Base-by-base conservation (phyloP, 2,113 vertebrate genomes). In the Takifugu bimaculatus region DNA sequence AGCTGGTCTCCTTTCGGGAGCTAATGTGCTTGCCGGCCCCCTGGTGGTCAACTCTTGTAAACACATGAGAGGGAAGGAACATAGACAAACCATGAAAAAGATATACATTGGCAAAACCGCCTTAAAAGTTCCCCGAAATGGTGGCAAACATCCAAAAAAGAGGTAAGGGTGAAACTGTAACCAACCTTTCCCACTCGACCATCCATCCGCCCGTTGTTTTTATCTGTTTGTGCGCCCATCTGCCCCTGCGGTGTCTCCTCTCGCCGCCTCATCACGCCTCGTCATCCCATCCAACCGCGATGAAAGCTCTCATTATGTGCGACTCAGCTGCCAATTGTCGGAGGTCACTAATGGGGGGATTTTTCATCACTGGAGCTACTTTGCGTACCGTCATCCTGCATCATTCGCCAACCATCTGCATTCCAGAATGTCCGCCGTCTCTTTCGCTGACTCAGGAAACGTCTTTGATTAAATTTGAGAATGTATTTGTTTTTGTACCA, bases 91-190 rank as follows among this genome's bases (percentile, higher is more conserved):
- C 89, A 92, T 92, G 91, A 92, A 92, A 89, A 92, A 92, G 86
- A 91, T 92, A 76, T 92, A 92, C 86, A 91, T 92, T 84, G 91
- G 91, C 74, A 92, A 92, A 89, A 92, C 91, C 11, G 89, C 89
- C 77, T 85, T 89, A 82, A 92, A 92, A 90, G 89, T 87, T 58
- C 73, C 90, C 81, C 84, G 90, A 80, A 91, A 89, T 81, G 90
- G 90, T 47, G 80, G 89, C 79, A 92, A 92, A 85, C 91, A 91
- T 67, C 91, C 85, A 15, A 92, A 92, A 67, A 92, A 92, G 84
- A 92, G 91, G 91, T 92, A 91, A 90, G 90, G 87, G 76, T 11
- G 47, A 72, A 57, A 48, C 26, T 27, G 39, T 57, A 25, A 65
- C 66, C 57, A 11, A 55, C 70, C 82, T 68, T 72, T 39, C 75